Conservation (phyloP, 2,888 invertebrate genomes). For the Troglohyphantes excavatus region DNA sequence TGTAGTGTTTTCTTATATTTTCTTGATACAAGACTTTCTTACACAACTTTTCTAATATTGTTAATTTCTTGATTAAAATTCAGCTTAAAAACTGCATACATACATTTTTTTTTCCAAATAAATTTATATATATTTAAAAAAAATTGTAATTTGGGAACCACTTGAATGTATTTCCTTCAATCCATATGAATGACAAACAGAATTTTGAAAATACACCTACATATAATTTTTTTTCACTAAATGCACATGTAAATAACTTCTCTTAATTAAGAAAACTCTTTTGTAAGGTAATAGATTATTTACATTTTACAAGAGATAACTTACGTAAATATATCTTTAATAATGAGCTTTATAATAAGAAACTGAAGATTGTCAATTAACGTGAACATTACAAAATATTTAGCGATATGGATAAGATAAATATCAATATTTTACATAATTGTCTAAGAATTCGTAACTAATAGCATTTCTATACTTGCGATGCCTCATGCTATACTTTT, state of each 20-base stretch:
- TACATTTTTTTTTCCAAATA: too few relatives aligned
- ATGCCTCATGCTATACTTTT: slow-evolving; percentile 33
- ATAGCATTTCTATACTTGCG: slow-evolving; percentile 60
- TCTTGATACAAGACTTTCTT: slow-evolving; percentile 7
- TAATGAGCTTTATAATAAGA: slow-evolving; percentile 12
- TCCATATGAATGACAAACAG: neutral
- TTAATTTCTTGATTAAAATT: too few relatives aligned
- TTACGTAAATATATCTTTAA: slow-evolving; percentile 5
- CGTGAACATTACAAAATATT: slow-evolving; percentile 47
- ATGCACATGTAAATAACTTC: neutral
- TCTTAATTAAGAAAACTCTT: neutral
- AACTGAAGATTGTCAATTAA: slow-evolving; percentile 67
- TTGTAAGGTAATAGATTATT: slow-evolving; percentile 1
- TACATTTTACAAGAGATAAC: slow-evolving; percentile 1
- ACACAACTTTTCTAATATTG: too few relatives aligned
- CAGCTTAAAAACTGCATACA: too few relatives aligned
- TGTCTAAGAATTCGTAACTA: slow-evolving; percentile 48
- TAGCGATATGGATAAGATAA: slow-evolving; percentile 24
- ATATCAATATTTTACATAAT: slow-evolving; percentile 40
- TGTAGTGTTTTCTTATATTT: neutral
- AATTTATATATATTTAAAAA: too few relatives aligned
- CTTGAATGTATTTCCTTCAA: neutral
- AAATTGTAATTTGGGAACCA: slow-evolving; percentile 4
- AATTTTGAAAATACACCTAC: neutral
- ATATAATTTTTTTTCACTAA: neutral